Evolutionary conservation across 1,140 invertebrate species (phyloP).

Genomic region (Eciton burchellii): DNA sequence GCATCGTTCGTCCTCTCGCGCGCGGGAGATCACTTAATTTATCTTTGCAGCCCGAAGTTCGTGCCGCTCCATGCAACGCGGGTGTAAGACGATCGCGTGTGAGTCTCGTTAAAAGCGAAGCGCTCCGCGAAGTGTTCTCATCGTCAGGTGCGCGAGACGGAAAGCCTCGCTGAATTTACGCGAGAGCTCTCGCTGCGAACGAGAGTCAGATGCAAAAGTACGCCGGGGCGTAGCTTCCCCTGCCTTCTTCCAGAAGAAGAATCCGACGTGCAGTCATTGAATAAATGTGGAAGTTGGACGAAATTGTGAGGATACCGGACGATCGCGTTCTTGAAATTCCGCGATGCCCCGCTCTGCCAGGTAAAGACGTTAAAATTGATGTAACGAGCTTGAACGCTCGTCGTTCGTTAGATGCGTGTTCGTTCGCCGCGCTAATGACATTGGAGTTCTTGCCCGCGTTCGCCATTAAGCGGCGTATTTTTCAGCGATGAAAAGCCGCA

Average conservation of each 20-base stretch:
- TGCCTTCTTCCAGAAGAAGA: background rate
- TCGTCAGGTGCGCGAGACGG: no score
- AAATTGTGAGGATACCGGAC: background rate
- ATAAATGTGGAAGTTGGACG: background rate
- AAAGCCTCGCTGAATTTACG: slow-evolving; percentile 2
- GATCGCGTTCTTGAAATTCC: slow-evolving; percentile 9
- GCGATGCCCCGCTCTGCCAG: background rate
- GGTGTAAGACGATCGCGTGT: background rate
- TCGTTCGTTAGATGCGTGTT: slow-evolving; percentile 55
- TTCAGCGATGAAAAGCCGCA: slow-evolving; percentile 51
- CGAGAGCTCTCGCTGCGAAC: background rate
- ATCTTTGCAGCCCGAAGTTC: slow-evolving; percentile 36
- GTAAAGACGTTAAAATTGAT: slow-evolving; percentile 19
- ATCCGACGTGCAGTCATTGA: background rate
- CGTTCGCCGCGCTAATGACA: slow-evolving; percentile 35
- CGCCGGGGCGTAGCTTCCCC: background rate
- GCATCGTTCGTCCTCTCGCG: slow-evolving; percentile 25
- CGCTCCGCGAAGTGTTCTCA: no score
- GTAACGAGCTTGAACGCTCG: slow-evolving; percentile 26
- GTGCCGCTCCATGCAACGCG: background rate
- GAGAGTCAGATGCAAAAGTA: slow-evolving; percentile 4
- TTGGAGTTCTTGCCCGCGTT: slow-evolving; percentile 44
- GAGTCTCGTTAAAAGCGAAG: background rate
- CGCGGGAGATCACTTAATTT: slow-evolving; percentile 36
- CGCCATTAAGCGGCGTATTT: slow-evolving; percentile 37